A percentile compares a stretch with the other conserved stretches of the same genome.
phyloP scores from a whole-genome alignment of 2,113 vertebrate species.

The Aptenodytes patagonicus region DNA sequence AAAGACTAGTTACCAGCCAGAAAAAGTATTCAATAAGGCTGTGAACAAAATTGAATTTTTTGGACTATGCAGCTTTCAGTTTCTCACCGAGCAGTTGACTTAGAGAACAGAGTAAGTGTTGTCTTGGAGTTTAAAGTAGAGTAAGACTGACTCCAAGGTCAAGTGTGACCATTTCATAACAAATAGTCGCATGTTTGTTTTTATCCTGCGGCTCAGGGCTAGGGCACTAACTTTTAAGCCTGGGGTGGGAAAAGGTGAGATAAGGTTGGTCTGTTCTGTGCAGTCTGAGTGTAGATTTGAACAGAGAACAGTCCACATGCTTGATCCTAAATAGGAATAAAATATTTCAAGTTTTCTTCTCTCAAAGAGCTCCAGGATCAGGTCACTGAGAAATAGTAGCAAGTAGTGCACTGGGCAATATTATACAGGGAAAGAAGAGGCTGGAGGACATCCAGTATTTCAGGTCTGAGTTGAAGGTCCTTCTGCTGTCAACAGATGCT shows the following conservation, averaged over 20 bases:
- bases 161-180: not conserved
- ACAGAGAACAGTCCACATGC: not conserved
- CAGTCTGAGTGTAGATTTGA: not conserved
- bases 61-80: not conserved
- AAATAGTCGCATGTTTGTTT: not conserved
- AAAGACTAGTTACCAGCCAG: not conserved
- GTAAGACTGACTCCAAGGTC: not conserved
- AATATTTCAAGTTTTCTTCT: not conserved
- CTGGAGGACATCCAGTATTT: not conserved
- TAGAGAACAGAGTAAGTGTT: not conserved
- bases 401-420: not conserved
- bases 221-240: not conserved
- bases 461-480: not conserved
- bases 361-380: not conserved
- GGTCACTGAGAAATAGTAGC: not conserved
- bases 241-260: not conserved
- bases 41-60: not conserved
- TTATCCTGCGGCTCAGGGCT: not conserved
- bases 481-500: not conserved
- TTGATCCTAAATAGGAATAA: not conserved
- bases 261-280: not conserved
- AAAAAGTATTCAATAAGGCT: not conserved
- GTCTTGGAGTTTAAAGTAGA: not conserved
- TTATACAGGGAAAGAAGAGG: not conserved
- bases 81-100: not conserved